phyloP scores from a whole-genome alignment of 2,888 invertebrate species.

The Rhogogaster chlorosoma region DNA sequence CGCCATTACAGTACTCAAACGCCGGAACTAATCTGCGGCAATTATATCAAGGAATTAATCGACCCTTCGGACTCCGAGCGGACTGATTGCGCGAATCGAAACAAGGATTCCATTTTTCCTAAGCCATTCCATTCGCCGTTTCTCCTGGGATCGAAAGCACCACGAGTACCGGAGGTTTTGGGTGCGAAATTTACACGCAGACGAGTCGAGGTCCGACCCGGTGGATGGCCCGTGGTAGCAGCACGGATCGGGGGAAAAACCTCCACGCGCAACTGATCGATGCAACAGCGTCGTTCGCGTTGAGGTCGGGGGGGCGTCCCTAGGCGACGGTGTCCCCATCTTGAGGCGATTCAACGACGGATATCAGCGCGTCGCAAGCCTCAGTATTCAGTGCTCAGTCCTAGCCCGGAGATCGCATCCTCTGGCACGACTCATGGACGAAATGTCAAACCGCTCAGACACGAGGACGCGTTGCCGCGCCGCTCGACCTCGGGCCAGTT shows the following conservation, averaged over 20 bases:
- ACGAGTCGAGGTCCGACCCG: background rate
- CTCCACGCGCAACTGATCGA: constrained; percentile 73
- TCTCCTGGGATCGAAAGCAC: background rate
- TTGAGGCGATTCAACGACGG: constrained; percentile 56
- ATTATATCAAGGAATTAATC: constrained; percentile 22
- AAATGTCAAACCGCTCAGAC: constrained; percentile 34
- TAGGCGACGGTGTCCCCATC: constrained; percentile 56
- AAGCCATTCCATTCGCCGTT: too few relatives aligned
- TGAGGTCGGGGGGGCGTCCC: constrained; percentile 60
- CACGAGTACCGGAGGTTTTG: background rate
- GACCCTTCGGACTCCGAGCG: background rate
- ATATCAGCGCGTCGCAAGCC: constrained; percentile 52
- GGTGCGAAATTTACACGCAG: constrained; percentile 1
- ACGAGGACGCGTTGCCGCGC: constrained; percentile 39
- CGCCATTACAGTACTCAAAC: constrained; percentile 11
- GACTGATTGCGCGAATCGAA: background rate
- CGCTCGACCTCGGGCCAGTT: background rate
- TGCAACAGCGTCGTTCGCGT: constrained; percentile 73
- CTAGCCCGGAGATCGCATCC: constrained; percentile 68
- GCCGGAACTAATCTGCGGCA: constrained; percentile 26
- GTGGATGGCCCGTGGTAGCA: background rate
- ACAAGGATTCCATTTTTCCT: background rate
- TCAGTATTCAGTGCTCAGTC: constrained; percentile 68
- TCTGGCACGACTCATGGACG: constrained; percentile 12
- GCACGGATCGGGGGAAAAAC: too few relatives aligned